These are phyloP conservation scores for Echinops telfairi DNA, from an alignment of 2,113 vertebrate genomes.

Conservation along the genomic window DNA sequence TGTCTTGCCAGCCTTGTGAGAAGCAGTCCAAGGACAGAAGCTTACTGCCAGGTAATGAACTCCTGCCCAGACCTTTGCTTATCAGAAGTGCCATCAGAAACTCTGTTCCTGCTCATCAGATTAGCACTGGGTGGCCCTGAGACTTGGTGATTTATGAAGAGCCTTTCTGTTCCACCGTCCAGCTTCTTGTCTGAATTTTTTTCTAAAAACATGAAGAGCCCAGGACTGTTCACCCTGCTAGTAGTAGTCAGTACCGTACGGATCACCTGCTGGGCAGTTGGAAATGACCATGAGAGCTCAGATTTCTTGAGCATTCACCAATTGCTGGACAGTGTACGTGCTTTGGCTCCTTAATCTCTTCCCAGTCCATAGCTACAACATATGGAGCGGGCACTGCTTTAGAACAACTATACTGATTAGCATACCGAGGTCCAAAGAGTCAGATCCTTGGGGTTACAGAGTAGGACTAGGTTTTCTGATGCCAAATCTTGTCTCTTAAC, in stretches of 20 bases:
- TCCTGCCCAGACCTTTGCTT: conserved; percentile 1
- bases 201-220: neutral
- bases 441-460: conserved; percentile 1
- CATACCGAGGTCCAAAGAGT: neutral
- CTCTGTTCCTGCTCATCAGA: neutral
- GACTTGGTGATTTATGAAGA: conserved; percentile 15
- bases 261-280: neutral
- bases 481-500: neutral
- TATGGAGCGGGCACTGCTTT: neutral
- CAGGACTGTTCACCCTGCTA: neutral
- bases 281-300: neutral
- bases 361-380: neutral
- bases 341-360: neutral
- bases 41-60: neutral
- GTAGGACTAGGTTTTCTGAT: conserved; percentile 1
- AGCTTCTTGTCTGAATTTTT: neutral
- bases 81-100: conserved; percentile 33
- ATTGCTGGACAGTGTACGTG: neutral
- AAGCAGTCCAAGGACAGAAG: neutral
- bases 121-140: neutral
- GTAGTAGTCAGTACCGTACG: neutral
- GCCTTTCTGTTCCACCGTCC: conserved; percentile 14
- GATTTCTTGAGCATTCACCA: neutral
- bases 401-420: neutral
- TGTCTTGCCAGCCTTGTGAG: neutral